Base-by-base conservation (phyloP, 2,888 invertebrate genomes). In the Pterostichus madidus region DNA sequence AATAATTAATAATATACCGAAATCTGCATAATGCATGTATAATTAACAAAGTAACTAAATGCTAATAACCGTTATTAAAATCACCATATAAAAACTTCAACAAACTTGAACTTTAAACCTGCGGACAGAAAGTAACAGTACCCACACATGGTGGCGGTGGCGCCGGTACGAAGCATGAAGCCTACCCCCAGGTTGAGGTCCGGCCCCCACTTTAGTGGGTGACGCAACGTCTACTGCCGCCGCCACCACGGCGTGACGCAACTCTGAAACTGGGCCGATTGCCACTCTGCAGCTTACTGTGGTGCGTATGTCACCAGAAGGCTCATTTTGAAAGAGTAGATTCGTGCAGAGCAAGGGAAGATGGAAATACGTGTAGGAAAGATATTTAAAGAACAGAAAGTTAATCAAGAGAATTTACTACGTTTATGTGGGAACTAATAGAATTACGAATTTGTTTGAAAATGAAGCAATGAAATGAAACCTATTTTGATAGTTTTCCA, bases 221-320 rank as follows among this genome's bases (percentile, higher is more conserved):
- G 64, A 64, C 64, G 64, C n/a, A 64, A 64, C 35, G 0, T 71
- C 61, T 1, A 44, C 59, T 24, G 64, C 64, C 24, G 3, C 24
- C 13, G 46, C 44, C 59, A 17, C 59, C 24, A 24, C 31, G 15
- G 61, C 44, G 49, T 82, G 75, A 75, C 75, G 61, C 75, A 73
- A 73, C 56, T n/a, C 4, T 64, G 76, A 82, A 82, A 82, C 82
- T 82, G 82, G 82, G 82, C 82, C 82, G 82, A 76, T 82, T 81
- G 31, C 31, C n/a, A 5, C 17, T 15, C 39, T 81, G 31, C n/a
- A 35, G 13, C 44, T 15, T 24, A 24, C 24, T 24, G 24, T 24
- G 24, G 46, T 52, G 52, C 52, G 35, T 64, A 35, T 11, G 31
- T 13, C 3, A 8, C 44, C 68, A 0, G 68, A 44, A 44, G 2